phyloP scores from a whole-genome alignment of 1,140 invertebrate species.

The Araneus ventricosus region DNA sequence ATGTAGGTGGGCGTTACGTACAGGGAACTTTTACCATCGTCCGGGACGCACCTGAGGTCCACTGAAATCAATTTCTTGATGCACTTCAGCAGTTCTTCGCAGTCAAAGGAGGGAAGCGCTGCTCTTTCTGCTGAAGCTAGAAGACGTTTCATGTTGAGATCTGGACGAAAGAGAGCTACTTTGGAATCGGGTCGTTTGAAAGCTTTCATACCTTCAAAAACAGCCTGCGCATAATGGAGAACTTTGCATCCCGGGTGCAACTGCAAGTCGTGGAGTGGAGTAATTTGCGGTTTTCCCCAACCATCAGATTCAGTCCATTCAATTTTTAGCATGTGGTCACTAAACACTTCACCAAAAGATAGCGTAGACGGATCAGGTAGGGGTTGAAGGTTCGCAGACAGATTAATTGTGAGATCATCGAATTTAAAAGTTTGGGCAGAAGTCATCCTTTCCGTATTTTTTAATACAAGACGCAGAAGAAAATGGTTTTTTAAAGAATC shows the following conservation, averaged over 20 bases:
- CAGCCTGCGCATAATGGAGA: slow-evolving; percentile 95
- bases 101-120: slow-evolving; percentile 94
- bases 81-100: slow-evolving; percentile 93
- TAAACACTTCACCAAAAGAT: slow-evolving; percentile 79
- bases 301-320: slow-evolving; percentile 75
- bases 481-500: no score
- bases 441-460: not conserved
- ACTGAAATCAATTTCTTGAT: slow-evolving; percentile 92
- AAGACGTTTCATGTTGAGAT: slow-evolving; percentile 97
- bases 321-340: slow-evolving; percentile 77
- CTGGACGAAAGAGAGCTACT: slow-evolving; percentile 96
- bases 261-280: slow-evolving; percentile 73
- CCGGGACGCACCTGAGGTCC: slow-evolving; percentile 98
- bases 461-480: not conserved
- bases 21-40: slow-evolving; percentile 89
- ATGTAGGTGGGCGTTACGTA: slow-evolving; percentile 98
- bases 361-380: slow-evolving; percentile 92
- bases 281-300: slow-evolving; percentile 76
- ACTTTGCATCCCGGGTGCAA: slow-evolving; percentile 93
- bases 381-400: slow-evolving; percentile 83
- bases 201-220: slow-evolving; percentile 99
- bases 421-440: slow-evolving; percentile 35
- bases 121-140: slow-evolving; percentile 89
- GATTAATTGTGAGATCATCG: slow-evolving; percentile 6
- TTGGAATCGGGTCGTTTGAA: slow-evolving; percentile 95